phyloP scores from a whole-genome alignment of 2,113 vertebrate genomes.

The human region DNA sequence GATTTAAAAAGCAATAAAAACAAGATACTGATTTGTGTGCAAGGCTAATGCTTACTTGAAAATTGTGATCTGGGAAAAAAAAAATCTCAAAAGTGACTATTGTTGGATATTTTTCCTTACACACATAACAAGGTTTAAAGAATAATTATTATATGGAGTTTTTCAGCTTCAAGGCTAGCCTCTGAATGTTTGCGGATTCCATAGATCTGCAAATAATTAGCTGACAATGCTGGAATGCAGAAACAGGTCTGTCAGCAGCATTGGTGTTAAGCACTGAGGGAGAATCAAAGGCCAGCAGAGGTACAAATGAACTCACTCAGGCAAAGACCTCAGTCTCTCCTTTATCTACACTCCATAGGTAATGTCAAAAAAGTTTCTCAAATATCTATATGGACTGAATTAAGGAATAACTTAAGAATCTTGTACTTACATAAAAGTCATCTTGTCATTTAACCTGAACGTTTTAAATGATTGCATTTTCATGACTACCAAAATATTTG shows the following conservation, averaged over 20 bases:
- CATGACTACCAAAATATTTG: background rate
- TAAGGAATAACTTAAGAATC: background rate
- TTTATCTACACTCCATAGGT: background rate
- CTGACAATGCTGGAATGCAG: background rate
- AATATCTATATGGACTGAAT: background rate
- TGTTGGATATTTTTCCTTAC: background rate
- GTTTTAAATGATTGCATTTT: background rate
- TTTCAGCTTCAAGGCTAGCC: background rate
- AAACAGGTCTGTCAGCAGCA: background rate
- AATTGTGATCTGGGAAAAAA: background rate
- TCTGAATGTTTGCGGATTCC: background rate
- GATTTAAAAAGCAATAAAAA: background rate
- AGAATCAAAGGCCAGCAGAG: background rate
- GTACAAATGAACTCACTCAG: background rate
- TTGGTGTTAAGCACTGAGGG: too few species aligned
- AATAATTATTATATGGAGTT: background rate
- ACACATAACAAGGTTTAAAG: background rate
- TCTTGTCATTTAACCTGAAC: background rate
- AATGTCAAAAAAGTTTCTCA: background rate
- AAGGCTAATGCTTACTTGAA: background rate
- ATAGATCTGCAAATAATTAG: background rate
- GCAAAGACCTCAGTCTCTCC: background rate
- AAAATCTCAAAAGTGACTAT: background rate
- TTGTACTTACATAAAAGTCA: background rate
- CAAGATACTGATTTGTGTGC: background rate